A percentile compares a stretch with the other conserved stretches of the same genome.
Conservation (phyloP, 2,113 vertebrate genomes). For the Spheniscus mendiculus region DNA sequence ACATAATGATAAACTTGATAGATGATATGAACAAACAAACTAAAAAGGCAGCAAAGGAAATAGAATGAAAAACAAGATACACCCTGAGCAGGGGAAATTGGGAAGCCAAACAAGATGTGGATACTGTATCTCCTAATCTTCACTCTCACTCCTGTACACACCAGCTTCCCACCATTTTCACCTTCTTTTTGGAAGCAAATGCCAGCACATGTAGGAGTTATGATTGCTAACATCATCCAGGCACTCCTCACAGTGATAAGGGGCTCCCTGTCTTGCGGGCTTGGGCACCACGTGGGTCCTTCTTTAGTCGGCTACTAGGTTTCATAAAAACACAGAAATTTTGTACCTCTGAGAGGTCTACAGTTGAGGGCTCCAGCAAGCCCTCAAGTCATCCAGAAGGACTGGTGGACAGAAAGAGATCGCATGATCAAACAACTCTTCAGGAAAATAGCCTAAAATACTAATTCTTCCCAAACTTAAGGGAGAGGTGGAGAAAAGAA, state of each 20-base stretch:
- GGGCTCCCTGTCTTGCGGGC: accelerated
- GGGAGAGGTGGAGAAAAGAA: neutral
- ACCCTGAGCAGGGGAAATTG: neutral
- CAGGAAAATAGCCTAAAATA: neutral
- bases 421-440: accelerated
- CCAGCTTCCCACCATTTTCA: neutral
- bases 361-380: neutral
- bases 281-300: accelerated
- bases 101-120: neutral
- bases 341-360: neutral
- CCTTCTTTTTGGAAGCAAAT: neutral
- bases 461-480: neutral
- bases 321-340: neutral
- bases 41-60: neutral
- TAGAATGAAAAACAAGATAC: neutral
- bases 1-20: slow-evolving; percentile 31
- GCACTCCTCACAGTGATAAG: neutral
- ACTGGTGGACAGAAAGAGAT: neutral
- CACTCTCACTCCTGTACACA: accelerated
- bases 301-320: neutral
- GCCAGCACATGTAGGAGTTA: neutral
- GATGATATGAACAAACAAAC: neutral
- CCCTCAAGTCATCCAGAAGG: neutral
- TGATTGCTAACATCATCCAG: neutral
- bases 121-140: neutral